Base-by-base conservation (phyloP, 2,888 invertebrate genomes). In the Tachina lurida region DNA sequence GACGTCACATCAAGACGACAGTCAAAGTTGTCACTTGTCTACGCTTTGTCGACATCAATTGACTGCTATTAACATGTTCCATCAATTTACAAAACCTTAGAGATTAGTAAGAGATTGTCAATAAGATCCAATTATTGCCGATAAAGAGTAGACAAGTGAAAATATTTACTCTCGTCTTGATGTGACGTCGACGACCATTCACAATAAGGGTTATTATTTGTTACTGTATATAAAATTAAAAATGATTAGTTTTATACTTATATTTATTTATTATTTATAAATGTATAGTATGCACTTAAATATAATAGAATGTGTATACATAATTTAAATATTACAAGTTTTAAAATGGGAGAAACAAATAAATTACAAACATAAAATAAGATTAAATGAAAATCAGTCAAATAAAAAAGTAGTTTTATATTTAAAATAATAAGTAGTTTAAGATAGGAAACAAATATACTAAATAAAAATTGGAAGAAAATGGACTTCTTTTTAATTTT, bases 191-290 rank as follows among this genome's bases (percentile, higher is more conserved):
- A n/a, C n/a, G n/a, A n/a, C n/a, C n/a, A n/a, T n/a, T n/a, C n/a
- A n/a, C n/a, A n/a, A n/a, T n/a, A n/a, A n/a, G n/a, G n/a, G n/a
- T n/a, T n/a, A n/a, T 54, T 56, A 17, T 49, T 65, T 47, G 7
- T 63, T 74, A 41, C 39, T 74, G 54, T 85, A 74, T 74, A 70
- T 52, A 74, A 85, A 84, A 85, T 77, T 74, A 77, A 78, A 81
- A 81, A 79, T 74, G 31, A 56, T 73, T 67, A 73, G 63, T 52
- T 71, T 75, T 68, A 43, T 62, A 22, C 49, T 68, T 60, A 54
- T 19, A 67, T 76, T 67, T 85, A 0, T 31, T 31, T n/a, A n/a
- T 31, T 31, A 31, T 54, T 45, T 54, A 76, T 76, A 73, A 56
- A 79, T 70, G 17, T 79, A 60, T 58, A 65, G 43, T 79, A 71